Evolutionary conservation across 2,797 vertebrate genomes (phyloP), one percentile per base, ranked within the genome.

Genomic region (Falco naumanni): DNA sequence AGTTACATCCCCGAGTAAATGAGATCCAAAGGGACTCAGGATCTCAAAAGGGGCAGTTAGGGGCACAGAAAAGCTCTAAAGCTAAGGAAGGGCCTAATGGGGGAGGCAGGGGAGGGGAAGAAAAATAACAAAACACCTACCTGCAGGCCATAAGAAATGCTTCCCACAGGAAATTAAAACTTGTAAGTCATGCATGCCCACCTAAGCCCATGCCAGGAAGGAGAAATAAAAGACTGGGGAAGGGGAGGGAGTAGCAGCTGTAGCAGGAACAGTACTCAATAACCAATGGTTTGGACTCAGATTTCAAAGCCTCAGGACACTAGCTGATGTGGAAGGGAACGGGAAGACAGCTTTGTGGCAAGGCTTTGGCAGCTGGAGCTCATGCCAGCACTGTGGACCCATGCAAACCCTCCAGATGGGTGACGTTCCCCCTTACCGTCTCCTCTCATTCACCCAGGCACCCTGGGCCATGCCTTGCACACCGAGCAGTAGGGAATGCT

Each of bases 101-200:
- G 7, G 15, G 41, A 80, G 41, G 68, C 33, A 82, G 37, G 15
- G 17, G 9, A 87, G n/a, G 20, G 56, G 13, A 89, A 47, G 77
- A 60, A 93, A 89, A 81, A 94, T 61, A 87, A 66, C 59, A 80
- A 87, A 94, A 63, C 47, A 79, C n/a, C 74, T 96, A 92, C 91
- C 91, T 96, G 80, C 83, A 86, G 85, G 89, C 85, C 79, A 79
- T 93, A 56, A 91, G 85, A 94, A 85, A 81, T 37, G 59, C 68
- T 96, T 89, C 95, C 85, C 74, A 91, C 96, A 95, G 96, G 93
- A 96, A 96, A 97, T 97, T 96, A 95, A 95, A 97, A 86, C 70
- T 94, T 6, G 0, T 91, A 95, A 96, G 83, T 70, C 90, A 94
- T 91, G 85, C 63, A 17, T 92, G 93, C 93, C 87, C 95, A 95